Evolutionary conservation across 2,113 vertebrate genomes (phyloP), one percentile per base, ranked within the genome.

Genomic region (Dasyprocta punctata): DNA sequence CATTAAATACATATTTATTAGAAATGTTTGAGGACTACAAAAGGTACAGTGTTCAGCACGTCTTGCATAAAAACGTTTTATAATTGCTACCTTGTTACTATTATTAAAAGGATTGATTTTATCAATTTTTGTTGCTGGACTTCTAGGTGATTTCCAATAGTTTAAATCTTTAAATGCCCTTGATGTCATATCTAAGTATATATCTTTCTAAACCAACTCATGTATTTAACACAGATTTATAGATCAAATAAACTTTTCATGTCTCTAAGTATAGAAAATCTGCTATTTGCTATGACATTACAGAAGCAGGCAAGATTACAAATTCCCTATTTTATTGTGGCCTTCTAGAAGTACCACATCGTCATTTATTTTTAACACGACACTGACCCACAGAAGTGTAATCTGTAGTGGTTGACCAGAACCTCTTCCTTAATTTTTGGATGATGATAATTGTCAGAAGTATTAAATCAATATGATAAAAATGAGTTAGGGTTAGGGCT

Each of bases 371-470:
- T 28, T 80, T 54, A 89, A 19, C 69, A 16, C n/a, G 36, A 85
- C 30, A 60, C 1, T 5, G 38, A 49, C 49, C 52, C 38, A 19
- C 4, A 19, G 52, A 38, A 38, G 4, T 28, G 60, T 77, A 7
- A 16, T 3, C 11, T 24, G 3, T 0, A 10, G 82, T 24, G 17
- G 7, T 16, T 71, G 14, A 3, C 36, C 26, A 52, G 3, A 44
- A 5, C 36, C 56, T 52, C 6, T 38, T 83, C 41, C 33, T 7
- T 1, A 28, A 49, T 19, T 26, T n/a, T 33, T 24, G 36, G n/a
- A 19, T 41, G 36, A 22, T 28, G 41, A 26, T 9, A 3, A 9
- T 7, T n/a, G 33, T 30, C 67, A 61, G 54, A 84, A 73, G 60
- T 5, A 8, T n/a, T 49, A 9, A 60, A 60, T 28, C 14, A 49